phyloP scores from a whole-genome alignment of 2,113 vertebrate genomes.

The Crotalus helleri region DNA sequence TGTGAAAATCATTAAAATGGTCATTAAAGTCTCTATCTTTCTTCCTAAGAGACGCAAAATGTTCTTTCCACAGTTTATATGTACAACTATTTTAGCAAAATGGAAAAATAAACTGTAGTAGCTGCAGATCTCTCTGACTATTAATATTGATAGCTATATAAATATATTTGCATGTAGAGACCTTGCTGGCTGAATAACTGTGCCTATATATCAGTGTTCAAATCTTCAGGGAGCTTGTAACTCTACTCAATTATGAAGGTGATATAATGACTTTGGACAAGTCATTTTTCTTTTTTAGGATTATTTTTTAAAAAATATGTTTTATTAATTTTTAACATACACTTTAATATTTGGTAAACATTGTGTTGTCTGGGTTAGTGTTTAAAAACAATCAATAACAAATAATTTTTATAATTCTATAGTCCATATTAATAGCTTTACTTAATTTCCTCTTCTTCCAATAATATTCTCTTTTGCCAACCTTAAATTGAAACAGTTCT shows the following conservation, averaged over 20 bases:
- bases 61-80: background rate
- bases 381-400: too few species aligned
- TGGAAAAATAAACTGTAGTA: background rate
- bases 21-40: conserved; percentile 13
- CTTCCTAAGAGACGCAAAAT: background rate
- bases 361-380: too few species aligned
- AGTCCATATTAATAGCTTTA: too few species aligned
- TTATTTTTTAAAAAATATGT: background rate
- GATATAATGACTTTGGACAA: background rate
- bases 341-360: too few species aligned
- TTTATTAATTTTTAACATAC: too few species aligned
- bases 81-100: background rate
- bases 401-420: too few species aligned
- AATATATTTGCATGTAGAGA: background rate
- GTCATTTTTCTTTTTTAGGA: background rate
- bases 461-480: too few species aligned
- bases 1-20: conserved; percentile 16
- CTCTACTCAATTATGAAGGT: background rate
- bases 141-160: background rate
- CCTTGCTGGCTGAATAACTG: background rate
- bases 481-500: too few species aligned
- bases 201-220: background rate
- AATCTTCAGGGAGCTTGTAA: background rate
- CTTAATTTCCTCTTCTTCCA: too few species aligned
- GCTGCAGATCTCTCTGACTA: background rate